Evolutionary conservation across 2,888 invertebrate genomes (phyloP), one percentile per base, ranked within the genome.

Genomic region (Phortica okadai): DNA sequence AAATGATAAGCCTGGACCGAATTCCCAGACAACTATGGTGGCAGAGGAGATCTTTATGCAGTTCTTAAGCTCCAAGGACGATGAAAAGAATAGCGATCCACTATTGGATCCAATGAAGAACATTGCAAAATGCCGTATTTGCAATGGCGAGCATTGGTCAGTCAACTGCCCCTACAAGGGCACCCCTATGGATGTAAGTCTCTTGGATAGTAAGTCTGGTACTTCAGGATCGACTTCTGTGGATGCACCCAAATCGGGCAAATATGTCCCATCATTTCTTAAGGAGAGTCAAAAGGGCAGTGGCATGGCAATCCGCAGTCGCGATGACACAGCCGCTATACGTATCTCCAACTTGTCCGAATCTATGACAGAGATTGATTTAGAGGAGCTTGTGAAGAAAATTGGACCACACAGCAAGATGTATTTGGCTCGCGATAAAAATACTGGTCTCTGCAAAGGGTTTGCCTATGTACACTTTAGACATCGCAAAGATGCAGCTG

Each of bases 391-490:
- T 76, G 99, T 99, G 75, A 96, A 96, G 90, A 96, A 95, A 62
- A 98, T 99, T 90, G 99, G 99, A 2, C 95, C 95, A 1, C 96
- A 98, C 79, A 96, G 96, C 85, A 97, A 99, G 90, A 94, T 99
- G 86, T 99, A 97, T 91, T 94, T 99, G 86, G 99, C 99, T 11
- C 98, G 98, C 91, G 99, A 99, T 88, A 96, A 97, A 92, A 94
- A 93, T 78, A 96, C 96, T 81, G 96, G 96, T 10, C 93, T 94
- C n/a, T 97, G 97, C 92, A 97, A 98, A 94, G 99, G 99, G 78
- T 99, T 99, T 92, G 99, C 99, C 14, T 99, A 99, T 91, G 97
- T 99, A 78, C 99, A 99, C 89, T 99, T 98, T 92, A 97, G 97
- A 91, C 95, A 95, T 85, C 94, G 96, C 85, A 95, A 95, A 86